Percentiles rank a stretch among this genome's conserved stretches.
These are phyloP conservation scores for Tetramorium alpestre DNA, from an alignment of 1,140 invertebrate species.

Conservation along the genomic window DNA sequence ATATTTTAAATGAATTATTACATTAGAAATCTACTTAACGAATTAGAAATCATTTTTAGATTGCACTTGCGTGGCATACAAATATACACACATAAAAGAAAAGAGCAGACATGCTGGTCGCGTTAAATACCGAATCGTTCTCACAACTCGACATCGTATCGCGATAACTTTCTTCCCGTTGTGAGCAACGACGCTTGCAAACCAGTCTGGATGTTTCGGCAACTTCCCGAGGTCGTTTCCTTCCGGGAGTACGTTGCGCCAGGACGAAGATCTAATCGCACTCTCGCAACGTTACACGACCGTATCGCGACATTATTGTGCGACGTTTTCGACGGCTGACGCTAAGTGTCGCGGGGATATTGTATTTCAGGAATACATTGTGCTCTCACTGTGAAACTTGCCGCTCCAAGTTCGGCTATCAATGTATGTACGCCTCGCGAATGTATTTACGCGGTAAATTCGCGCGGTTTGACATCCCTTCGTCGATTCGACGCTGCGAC, in stretches of 20 bases:
- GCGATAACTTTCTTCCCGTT: constrained; percentile 49
- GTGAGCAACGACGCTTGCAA: constrained; percentile 33
- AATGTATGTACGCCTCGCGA: constrained; percentile 42
- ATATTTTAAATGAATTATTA: not conserved
- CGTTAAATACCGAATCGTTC: not conserved
- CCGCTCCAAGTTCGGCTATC: constrained; percentile 53
- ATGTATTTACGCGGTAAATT: constrained; percentile 27
- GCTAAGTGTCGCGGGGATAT: constrained; percentile 54
- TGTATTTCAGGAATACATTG: constrained; percentile 55
- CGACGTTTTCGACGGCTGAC: constrained; percentile 58
- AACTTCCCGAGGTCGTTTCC: constrained; percentile 59
- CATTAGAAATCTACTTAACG: not conserved
- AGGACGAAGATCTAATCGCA: constrained; percentile 52
- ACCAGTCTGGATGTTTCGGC: constrained; percentile 34
- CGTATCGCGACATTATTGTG: constrained; percentile 55
- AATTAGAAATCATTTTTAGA: not conserved
- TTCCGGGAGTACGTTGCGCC: constrained; percentile 36
- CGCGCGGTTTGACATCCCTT: constrained; percentile 35
- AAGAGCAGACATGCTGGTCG: not conserved
- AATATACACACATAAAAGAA: not conserved
- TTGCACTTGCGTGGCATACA: not conserved
- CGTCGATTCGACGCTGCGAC: constrained; percentile 31
- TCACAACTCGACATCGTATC: constrained; percentile 10
- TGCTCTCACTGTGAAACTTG: constrained; percentile 46
- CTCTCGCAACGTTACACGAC: constrained; percentile 43